Conservation (phyloP, 2,113 vertebrate genomes). For the Heterotilapia buettikoferi region DNA sequence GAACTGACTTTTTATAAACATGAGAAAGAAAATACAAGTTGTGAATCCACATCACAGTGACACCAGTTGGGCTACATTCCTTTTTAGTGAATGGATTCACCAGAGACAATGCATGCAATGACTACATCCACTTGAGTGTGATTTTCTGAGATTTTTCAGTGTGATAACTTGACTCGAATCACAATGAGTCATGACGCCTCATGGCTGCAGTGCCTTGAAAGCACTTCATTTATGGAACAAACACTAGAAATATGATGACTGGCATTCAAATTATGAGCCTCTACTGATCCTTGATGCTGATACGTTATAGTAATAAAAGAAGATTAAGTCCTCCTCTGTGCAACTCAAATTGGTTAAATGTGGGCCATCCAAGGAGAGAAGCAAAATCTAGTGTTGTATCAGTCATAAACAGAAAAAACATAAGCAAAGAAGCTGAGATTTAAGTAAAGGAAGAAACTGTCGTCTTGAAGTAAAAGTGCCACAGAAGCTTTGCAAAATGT, state of each 20-base stretch:
- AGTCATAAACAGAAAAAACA: background rate
- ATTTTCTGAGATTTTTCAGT: background rate
- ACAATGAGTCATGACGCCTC: background rate
- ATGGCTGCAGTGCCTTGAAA: slow-evolving; percentile 9
- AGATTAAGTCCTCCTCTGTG: background rate
- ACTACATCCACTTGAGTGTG: background rate
- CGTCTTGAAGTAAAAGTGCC: background rate
- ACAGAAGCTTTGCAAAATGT: slow-evolving; percentile 6
- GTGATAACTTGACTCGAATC: background rate
- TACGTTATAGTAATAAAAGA: background rate
- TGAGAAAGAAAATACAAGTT: background rate
- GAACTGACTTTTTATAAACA: background rate
- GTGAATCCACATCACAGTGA: background rate
- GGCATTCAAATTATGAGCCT: background rate
- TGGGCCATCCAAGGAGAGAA: background rate
- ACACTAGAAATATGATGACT: background rate
- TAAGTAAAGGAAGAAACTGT: background rate
- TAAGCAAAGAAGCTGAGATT: background rate
- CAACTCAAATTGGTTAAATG: background rate
- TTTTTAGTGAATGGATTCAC: background rate
- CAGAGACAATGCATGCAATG: background rate
- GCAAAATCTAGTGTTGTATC: background rate
- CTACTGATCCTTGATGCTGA: background rate
- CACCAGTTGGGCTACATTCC: slow-evolving; percentile 45
- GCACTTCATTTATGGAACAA: slow-evolving; percentile 15